Evolutionary conservation across 1,140 invertebrate genomes (phyloP), one percentile per base, ranked within the genome.

Genomic region (Maconellicoccus hirsutus): DNA sequence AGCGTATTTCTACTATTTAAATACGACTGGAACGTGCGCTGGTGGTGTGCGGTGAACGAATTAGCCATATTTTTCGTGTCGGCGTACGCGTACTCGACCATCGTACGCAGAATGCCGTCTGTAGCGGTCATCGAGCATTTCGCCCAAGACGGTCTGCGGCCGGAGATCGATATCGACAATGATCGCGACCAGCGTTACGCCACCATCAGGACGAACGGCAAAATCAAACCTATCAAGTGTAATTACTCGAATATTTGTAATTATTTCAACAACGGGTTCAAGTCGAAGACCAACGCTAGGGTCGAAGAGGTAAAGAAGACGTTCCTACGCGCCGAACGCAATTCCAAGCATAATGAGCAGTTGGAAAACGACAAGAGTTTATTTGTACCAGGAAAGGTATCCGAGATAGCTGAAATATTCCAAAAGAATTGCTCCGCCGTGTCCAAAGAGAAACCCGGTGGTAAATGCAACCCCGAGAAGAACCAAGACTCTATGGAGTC

Each of bases 391-490:
- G 71, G 71, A 12, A 72, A 69, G 14, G 71, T 72, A 26, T 72
- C 71, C 52, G 70, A 72, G 26, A 72, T 72, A 19, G 61, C 69
- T 1, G 71, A 72, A 70, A 72, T 70, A 33, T 72, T 72, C 21
- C 71, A 72, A 16, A 12, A 38, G 3, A 22, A 26, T 52, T 52
- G 42, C 69, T 23, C 71, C 0, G 7, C 22, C 23, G 19, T 23
- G 7, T 38, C 71, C 0, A 6, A 22, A 25, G 19, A 38, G 7
- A 25, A 25, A 8, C 14, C 1, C 16, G 6, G 1, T 12, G 1
- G 63, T 25, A 21, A 69, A 22, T 26, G 33, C n/a, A 27, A 19
- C 26, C 0, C 7, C 59, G 33, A 12, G 19, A 25, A 14, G 16
- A 70, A 39, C n/a, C n/a, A 8, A 14, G 69, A 70, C 22, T 72